phyloP scores from a whole-genome alignment of 2,797 vertebrate species.

The Hydrolagus colliei region DNA sequence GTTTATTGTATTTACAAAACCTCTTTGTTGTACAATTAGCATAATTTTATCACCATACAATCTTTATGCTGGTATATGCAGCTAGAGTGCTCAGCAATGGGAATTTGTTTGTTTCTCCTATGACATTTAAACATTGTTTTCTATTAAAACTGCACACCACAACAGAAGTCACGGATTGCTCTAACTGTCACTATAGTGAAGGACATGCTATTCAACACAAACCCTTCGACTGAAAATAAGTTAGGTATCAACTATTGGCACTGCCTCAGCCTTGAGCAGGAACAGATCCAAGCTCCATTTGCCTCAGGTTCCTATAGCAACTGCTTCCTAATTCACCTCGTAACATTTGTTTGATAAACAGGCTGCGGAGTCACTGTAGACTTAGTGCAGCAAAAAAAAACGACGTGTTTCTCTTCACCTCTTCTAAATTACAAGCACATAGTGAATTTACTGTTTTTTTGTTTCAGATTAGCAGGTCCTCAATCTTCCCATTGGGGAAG shows the following conservation, averaged over 20 bases:
- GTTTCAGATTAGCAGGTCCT: constrained; percentile 44
- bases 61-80: not conserved
- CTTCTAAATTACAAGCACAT: constrained; percentile 37
- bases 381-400: constrained; percentile 41
- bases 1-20: not conserved
- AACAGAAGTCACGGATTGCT: constrained; percentile 32
- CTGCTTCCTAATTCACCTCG: constrained; percentile 48
- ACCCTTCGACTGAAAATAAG: constrained; percentile 40
- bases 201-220: constrained; percentile 45
- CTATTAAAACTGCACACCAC: not conserved
- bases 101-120: not conserved
- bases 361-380: constrained; percentile 48
- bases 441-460: constrained; percentile 38
- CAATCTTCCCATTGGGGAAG: constrained; percentile 38
- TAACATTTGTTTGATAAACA: constrained; percentile 52
- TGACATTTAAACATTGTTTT: constrained; percentile 16
- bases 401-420: constrained; percentile 38
- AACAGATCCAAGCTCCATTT: constrained; percentile 41
- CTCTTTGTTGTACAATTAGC: not conserved
- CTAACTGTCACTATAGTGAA: constrained; percentile 46
- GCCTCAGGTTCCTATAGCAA: constrained; percentile 45
- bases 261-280: constrained; percentile 46
- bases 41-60: not conserved
- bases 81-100: not conserved
- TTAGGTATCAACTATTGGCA: constrained; percentile 39